Percentiles rank a stretch among this genome's conserved stretches.
Conservation (phyloP, 2,888 invertebrate genomes). For the Drymonia ruficornis region DNA sequence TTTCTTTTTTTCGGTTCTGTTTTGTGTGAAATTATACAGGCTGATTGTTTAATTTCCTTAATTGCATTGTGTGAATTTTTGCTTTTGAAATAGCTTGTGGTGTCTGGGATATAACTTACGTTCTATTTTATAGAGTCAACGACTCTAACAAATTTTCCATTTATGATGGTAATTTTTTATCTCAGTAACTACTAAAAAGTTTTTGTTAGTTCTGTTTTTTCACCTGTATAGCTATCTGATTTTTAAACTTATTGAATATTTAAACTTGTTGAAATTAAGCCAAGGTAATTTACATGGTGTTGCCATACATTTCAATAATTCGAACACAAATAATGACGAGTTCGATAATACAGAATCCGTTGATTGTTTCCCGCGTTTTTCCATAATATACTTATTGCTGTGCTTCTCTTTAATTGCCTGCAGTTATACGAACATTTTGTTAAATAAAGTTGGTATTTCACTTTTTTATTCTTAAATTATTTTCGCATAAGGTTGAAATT, state of each 20-base stretch:
- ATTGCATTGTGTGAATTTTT: background rate
- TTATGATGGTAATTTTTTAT: too few species aligned
- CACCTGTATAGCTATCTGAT: too few species aligned
- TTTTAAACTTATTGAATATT: too few species aligned
- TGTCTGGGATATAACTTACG: background rate
- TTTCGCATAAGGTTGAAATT: background rate
- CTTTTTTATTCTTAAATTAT: background rate
- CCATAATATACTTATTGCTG: background rate
- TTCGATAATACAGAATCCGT: background rate
- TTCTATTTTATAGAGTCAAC: too few species aligned
- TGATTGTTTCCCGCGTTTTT: background rate
- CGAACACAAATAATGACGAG: background rate
- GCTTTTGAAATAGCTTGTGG: background rate
- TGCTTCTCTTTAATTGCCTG: constrained; percentile 1
- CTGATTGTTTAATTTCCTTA: constrained; percentile 12
- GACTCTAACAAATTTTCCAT: too few species aligned
- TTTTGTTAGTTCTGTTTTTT: too few species aligned
- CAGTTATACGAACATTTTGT: background rate
- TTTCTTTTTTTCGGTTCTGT: constrained; percentile 9
- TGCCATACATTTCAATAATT: background rate
- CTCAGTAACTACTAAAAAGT: too few species aligned
- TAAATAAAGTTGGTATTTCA: background rate
- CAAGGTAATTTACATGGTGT: background rate
- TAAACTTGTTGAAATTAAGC: too few species aligned
- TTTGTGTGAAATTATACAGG: constrained; percentile 10